Conservation (phyloP, 37 sponge, comb jelly and placozoan species). For the Amphimedon queenslandica region DNA sequence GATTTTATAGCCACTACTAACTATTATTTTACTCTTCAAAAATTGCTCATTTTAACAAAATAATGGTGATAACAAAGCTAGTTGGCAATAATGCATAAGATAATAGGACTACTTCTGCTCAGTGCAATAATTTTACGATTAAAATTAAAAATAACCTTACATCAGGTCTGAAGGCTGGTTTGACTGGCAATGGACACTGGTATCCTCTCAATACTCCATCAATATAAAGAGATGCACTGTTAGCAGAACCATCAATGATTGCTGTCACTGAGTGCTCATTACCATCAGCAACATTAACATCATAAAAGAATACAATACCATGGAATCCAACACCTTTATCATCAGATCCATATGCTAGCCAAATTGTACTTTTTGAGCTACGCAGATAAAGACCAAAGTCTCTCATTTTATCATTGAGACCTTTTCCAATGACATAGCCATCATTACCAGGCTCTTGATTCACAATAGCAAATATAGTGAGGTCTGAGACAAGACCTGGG, state of each 20-base stretch:
- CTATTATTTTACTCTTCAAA: no score
- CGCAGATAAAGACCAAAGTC: conserved; percentile 72
- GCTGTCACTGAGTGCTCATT: conserved; percentile 55
- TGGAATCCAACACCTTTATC: conserved; percentile 32
- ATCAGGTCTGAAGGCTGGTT: conserved; percentile 59
- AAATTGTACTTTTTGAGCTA: conserved; percentile 33
- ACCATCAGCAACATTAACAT: conserved; percentile 51
- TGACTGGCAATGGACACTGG: conserved; percentile 21
- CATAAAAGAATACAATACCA: conserved; percentile 42
- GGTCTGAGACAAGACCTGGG: no score
- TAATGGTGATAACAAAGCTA: no score
- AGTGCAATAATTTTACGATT: no score
- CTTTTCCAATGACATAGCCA: conserved; percentile 59
- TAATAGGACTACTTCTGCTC: no score
- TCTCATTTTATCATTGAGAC: no score
- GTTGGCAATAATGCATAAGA: no score
- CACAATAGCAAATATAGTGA: conserved; percentile 57
- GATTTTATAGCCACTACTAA: no score
- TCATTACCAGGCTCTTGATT: no score
- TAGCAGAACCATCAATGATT: conserved; percentile 65
- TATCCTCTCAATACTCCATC: conserved; percentile 18
- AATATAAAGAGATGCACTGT: no score
- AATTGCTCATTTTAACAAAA: no score
- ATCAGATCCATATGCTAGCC: no score
- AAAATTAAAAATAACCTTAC: conserved; percentile 32